Percentiles rank a stretch among this genome's conserved stretches.
phyloP scores from a whole-genome alignment of 2,113 vertebrate genomes.

The Microcebus ravelobensis region DNA sequence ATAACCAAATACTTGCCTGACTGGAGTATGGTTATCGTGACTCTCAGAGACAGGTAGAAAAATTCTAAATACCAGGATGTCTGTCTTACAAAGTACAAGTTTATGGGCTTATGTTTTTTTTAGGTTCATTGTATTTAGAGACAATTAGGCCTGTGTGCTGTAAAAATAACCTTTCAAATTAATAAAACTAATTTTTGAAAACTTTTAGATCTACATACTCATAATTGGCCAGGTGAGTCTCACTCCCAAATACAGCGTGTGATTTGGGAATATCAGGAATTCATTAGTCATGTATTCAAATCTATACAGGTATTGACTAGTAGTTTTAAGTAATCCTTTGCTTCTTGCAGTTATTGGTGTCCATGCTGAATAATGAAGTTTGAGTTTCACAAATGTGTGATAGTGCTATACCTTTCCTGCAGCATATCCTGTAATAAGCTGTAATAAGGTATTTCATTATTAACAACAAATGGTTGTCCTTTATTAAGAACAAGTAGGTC shows the following conservation, averaged over 20 bases:
- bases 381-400: not conserved
- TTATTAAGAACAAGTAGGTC: not conserved
- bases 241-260: not conserved
- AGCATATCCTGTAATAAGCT: not conserved
- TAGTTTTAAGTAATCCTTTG: constrained; percentile 18
- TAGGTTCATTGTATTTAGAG: not conserved
- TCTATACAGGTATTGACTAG: not conserved
- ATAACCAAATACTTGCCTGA: not conserved
- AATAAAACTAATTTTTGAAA: not conserved
- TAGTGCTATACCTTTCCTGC: not conserved
- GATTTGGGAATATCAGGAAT: not conserved
- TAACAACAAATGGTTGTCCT: not conserved
- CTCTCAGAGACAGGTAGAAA: constrained; percentile 34
- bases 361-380: not conserved
- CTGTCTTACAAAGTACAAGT: not conserved
- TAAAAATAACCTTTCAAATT: constrained; percentile 11
- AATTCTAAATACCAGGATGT: not conserved
- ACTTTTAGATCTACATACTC: not conserved
- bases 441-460: not conserved
- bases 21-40: not conserved
- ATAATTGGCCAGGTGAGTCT: not conserved
- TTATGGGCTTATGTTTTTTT: not conserved
- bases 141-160: not conserved
- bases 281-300: not conserved
- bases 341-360: constrained; percentile 28